Evolutionary conservation across 2,797 vertebrate genomes (phyloP).

Genomic region (Mareca penelope): DNA sequence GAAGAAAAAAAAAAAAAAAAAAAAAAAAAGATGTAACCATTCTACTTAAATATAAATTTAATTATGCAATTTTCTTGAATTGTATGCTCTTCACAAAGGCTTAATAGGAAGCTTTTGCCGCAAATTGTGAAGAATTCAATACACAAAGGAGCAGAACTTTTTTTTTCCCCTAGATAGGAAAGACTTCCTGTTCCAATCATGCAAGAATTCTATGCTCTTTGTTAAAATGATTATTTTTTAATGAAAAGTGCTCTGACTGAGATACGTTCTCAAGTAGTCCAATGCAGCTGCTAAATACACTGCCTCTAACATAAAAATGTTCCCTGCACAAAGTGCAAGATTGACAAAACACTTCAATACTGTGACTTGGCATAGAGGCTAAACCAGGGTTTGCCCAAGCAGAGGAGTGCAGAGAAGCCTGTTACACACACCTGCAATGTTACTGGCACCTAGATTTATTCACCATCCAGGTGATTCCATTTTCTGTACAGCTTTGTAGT

Average conservation of each 20-base stretch:
- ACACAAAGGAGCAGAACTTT: not conserved
- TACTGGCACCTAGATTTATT: not conserved
- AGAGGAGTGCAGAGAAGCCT: not conserved
- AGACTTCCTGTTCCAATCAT: not conserved
- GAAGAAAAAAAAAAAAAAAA: not conserved
- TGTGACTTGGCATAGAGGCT: not conserved
- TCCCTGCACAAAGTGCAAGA: not conserved
- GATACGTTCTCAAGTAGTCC: not conserved
- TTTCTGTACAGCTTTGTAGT: not conserved
- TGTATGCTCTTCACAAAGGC: not conserved
- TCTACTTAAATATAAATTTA: not conserved
- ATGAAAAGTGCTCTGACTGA: not conserved
- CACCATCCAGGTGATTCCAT: fast-evolving
- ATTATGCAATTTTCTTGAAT: not conserved
- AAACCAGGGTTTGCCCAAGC: too few relatives aligned
- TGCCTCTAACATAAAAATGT: not conserved
- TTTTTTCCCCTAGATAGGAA: not conserved
- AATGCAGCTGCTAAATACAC: not conserved
- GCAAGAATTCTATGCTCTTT: not conserved
- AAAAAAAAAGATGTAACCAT: too few relatives aligned
- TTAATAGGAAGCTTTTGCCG: not conserved
- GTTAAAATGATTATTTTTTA: not conserved
- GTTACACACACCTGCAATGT: fast-evolving
- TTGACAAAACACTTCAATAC: fast-evolving
- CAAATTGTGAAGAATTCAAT: not conserved